Evolutionary conservation across 2,888 invertebrate genomes (phyloP).

Genomic region (Drosophila kokeensis): DNA sequence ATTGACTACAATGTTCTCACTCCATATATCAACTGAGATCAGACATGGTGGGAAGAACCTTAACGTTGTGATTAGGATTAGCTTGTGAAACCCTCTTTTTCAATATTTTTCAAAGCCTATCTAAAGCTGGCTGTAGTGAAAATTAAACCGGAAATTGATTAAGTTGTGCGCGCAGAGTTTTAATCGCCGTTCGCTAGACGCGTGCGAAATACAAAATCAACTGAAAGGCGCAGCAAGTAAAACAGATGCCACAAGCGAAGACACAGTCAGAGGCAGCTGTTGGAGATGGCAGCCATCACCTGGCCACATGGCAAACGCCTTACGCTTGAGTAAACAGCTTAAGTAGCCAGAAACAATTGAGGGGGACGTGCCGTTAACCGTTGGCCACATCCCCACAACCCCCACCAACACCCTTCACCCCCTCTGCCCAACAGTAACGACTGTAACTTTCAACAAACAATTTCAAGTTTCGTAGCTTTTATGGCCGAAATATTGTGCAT

Average conservation of each 20-base stretch:
- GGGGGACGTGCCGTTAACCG: background rate
- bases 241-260: conserved; percentile 11
- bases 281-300: conserved; percentile 37
- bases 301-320: conserved; percentile 35
- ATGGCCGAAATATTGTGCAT: conserved; percentile 5
- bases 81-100: background rate
- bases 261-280: conserved; percentile 11
- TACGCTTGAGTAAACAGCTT: conserved; percentile 42
- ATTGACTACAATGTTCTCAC: background rate
- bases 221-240: conserved; percentile 11
- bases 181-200: conserved; percentile 56
- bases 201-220: conserved; percentile 62
- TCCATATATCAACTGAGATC: background rate
- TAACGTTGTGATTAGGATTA: background rate
- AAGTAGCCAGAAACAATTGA: conserved; percentile 33
- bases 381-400: background rate
- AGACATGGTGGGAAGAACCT: background rate
- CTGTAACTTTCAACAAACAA: conserved; percentile 30
- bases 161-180: conserved; percentile 57
- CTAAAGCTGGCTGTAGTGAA: conserved; percentile 13
- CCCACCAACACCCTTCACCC: background rate
- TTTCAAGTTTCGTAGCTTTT: conserved; percentile 19
- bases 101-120: background rate
- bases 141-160: conserved; percentile 74
- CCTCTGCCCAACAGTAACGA: conserved; percentile 5